Evolutionary conservation across 2,797 vertebrate genomes (phyloP), one percentile per base, ranked within the genome.

Genomic region (Aulostomus chinensis): DNA sequence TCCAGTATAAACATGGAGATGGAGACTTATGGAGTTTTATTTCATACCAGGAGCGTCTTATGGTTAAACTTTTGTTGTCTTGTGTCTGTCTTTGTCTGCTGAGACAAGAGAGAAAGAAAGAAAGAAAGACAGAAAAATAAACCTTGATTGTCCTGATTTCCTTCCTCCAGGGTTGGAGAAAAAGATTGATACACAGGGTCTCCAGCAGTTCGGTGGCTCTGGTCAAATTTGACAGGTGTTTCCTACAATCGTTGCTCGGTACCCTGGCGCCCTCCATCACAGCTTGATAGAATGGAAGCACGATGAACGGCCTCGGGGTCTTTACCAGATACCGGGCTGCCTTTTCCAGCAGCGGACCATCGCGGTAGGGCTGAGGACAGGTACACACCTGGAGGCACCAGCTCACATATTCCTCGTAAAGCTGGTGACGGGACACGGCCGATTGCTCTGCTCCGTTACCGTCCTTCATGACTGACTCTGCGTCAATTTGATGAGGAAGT

Each of bases 101-200:
- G n/a, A n/a, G n/a, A n/a, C 43, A 4, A 30, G 14, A 22, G 4
- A 47, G 16, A 33, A 10, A 57, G 8, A n/a, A 10, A 20, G 22
- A 24, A 15, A 13, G 12, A n/a, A 13, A 31, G 20, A 11, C 5
- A 21, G 7, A 43, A 10, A 20, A 2, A 2, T 0, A 39, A 60
- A 94, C 94, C 93, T 95, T 95, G 0, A 96, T 52, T 0, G 89
- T 89, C 67, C 60, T 78, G 74, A 95, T 90, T 52, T 95, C 93
- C 48, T 91, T 94, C 76, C 83, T 92, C 93, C 93, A 94, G 0
- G 94, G 93, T 8, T 85, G 90, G 2, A 94, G 83, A 32, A 90
- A 86, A 13, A 94, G 76, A 58, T 94, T 91, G 58, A 94, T 29
- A 18, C 92, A 94, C 28, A 94, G 53, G 2, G 89, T 85, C 52